A percentile compares a stretch with the other conserved stretches of the same genome.
phyloP scores from a whole-genome alignment of 2,888 invertebrate species.

The Hypercompe scribonia region DNA sequence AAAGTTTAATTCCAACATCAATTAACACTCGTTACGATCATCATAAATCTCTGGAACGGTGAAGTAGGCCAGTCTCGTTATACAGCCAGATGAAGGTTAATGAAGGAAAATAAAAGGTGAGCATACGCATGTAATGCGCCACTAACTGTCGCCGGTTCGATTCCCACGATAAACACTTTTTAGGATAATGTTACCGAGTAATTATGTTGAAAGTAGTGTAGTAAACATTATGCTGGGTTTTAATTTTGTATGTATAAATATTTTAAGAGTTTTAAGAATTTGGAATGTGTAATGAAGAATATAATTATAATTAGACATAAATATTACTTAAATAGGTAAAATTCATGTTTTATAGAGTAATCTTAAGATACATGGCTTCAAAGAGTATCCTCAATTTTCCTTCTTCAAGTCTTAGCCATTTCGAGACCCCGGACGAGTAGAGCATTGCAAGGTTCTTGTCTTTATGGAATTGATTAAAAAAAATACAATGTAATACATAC shows the following conservation, averaged over 20 bases:
- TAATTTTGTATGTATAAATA: neutral
- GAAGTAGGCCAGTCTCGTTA: slow-evolving; percentile 24
- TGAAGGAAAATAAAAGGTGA: slow-evolving; percentile 49
- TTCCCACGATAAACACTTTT: slow-evolving; percentile 28
- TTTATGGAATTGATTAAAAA: no score
- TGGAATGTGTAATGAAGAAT: neutral
- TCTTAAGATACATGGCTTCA: no score
- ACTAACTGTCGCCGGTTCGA: slow-evolving; percentile 17
- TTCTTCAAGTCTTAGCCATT: no score
- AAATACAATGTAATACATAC: no score
- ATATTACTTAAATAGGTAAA: no score
- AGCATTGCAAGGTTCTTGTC: no score
- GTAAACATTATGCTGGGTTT: neutral
- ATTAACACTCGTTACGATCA: slow-evolving; percentile 37
- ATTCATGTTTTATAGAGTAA: no score
- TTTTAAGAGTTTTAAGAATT: neutral
- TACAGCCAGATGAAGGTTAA: slow-evolving; percentile 45
- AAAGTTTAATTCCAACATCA: slow-evolving; percentile 31
- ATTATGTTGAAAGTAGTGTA: neutral
- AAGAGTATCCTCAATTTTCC: no score
- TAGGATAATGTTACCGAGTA: slow-evolving; percentile 15
- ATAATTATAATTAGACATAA: no score
- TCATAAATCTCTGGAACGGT: slow-evolving; percentile 35
- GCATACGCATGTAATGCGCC: slow-evolving; percentile 15
- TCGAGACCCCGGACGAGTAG: no score